Base-by-base conservation (phyloP, 2,888 invertebrate genomes). In the Timema cristinae region DNA sequence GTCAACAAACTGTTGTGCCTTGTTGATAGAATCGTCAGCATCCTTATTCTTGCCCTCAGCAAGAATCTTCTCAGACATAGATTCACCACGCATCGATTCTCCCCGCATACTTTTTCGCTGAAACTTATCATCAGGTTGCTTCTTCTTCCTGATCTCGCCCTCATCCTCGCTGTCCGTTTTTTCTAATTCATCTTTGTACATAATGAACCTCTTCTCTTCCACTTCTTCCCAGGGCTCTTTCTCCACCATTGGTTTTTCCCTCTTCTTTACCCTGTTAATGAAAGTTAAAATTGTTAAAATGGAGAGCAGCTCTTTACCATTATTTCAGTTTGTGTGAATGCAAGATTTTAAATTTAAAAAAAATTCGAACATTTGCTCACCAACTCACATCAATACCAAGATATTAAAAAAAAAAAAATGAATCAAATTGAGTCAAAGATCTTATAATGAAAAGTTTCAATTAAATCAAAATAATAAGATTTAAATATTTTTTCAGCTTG, bases 191-290 rank as follows among this genome's bases (percentile, higher is more conserved):
- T 79, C 75, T 75, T 77, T 77, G 71, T 77, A 71, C 61, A 75
- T 75, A 13, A 75, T 73, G 48, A 76, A 81, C n/a, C 81, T 73
- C 72, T 82, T 83, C 51, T 82, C 82, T 50, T 82, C 83, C 7
- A 81, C 74, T 15, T 83, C 83, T 68, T 82, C 78, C 78, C 78
- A 79, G 9, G 78, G 77, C 74, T 77, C 79, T 73, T 75, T 77
- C 16, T 77, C 76, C 50, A 75, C 13, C 49, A 75, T 74, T 68
- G 76, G 75, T 50, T 76, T 77, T 4, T 86, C 86, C 76, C 88
- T 88, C 82, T 89, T 89, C 81, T 88, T 88, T 67, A 87, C 86
- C 76, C 89, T 87, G 76, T 73, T 79, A 77, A 71, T 56, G 69
- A 75, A 63, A 48, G 11, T 32, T 54, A 54, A 32, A 32, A 1